Evolutionary conservation across 2,888 invertebrate genomes (phyloP).

Genomic region (Drosophila borborema): DNA sequence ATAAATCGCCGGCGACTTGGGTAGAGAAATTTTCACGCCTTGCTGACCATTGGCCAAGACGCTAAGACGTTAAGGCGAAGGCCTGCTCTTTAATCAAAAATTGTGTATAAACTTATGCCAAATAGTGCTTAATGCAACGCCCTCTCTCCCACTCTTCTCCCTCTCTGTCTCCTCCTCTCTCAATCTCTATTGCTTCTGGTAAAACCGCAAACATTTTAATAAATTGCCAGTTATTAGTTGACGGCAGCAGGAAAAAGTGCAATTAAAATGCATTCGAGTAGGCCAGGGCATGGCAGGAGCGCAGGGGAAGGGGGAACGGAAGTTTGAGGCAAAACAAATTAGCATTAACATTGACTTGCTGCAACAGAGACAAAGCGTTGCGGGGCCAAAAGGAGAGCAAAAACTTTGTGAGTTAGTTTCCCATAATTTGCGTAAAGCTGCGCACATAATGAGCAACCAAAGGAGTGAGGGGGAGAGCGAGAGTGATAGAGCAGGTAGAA

Average conservation of each 20-base stretch:
- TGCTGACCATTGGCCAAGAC: constrained; percentile 59
- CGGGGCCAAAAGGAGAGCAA: constrained; percentile 41
- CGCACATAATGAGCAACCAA: constrained; percentile 65
- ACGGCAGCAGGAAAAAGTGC: constrained; percentile 73
- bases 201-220: constrained; percentile 74
- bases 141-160: not conserved
- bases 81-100: constrained; percentile 56
- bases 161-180: not conserved
- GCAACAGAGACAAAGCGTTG: constrained; percentile 35
- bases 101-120: constrained; percentile 57
- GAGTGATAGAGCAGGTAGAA: constrained; percentile 7
- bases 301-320: constrained; percentile 29
- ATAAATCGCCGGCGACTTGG: constrained; percentile 74
- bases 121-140: constrained; percentile 39
- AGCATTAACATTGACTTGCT: constrained; percentile 63
- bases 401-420: constrained; percentile 66
- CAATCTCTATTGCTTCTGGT: constrained; percentile 25
- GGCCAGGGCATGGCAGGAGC: too few relatives aligned
- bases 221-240: constrained; percentile 77
- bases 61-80: constrained; percentile 30
- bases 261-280: constrained; percentile 72
- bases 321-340: constrained; percentile 65
- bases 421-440: constrained; percentile 70
- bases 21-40: constrained; percentile 77
- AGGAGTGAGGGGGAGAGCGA: constrained; percentile 1